Conservation (phyloP, 2,888 invertebrate genomes). For the Empis stercorea region DNA sequence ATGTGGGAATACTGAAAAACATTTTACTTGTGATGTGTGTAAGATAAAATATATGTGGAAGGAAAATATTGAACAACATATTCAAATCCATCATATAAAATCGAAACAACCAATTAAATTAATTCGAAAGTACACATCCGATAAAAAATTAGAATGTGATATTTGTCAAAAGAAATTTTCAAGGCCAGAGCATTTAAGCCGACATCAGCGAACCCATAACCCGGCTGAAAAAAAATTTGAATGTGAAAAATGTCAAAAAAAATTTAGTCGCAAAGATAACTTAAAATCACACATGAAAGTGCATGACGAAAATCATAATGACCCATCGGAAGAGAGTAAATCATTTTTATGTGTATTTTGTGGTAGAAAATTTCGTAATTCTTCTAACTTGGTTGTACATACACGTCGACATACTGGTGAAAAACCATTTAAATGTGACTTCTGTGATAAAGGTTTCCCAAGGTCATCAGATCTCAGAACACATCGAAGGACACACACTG, state of each 20-base stretch:
- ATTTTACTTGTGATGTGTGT: constrained; percentile 25
- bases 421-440: constrained; percentile 50
- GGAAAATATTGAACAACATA: constrained; percentile 26
- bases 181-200: constrained; percentile 50
- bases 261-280: constrained; percentile 46
- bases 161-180: constrained; percentile 50
- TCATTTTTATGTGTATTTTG: constrained; percentile 45
- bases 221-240: constrained; percentile 41
- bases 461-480: constrained; percentile 49
- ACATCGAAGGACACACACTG: constrained; percentile 47
- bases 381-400: constrained; percentile 49
- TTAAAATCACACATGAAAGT: constrained; percentile 45
- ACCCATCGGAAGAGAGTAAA: neutral
- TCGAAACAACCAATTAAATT: neutral
- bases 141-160: constrained; percentile 42
- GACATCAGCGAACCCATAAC: constrained; percentile 51
- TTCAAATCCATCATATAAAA: constrained; percentile 18
- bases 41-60: constrained; percentile 32
- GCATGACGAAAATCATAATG: constrained; percentile 32
- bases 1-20: constrained; percentile 26
- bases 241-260: constrained; percentile 44
- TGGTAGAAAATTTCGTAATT: constrained; percentile 46
- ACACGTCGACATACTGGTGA: constrained; percentile 55
- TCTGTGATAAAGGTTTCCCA: constrained; percentile 49
- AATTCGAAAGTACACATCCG: constrained; percentile 7